Evolutionary conservation across 2,113 vertebrate species (phyloP).

Genomic region (Halcyon senegalensis): DNA sequence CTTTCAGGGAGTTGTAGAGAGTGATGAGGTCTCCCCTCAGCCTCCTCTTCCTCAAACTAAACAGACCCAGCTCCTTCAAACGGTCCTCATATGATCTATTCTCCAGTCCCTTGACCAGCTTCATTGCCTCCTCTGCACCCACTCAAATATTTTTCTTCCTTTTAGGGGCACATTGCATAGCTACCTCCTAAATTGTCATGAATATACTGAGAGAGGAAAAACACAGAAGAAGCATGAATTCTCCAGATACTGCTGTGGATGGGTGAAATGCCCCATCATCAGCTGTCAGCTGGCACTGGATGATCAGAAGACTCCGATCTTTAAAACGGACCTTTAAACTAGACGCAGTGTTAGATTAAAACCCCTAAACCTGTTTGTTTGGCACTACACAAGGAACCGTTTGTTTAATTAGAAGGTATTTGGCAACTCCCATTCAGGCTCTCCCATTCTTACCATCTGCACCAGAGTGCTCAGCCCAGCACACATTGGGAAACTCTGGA

Average conservation of each 20-base stretch:
- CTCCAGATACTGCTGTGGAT: not conserved
- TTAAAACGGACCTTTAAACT: slow-evolving; percentile 45
- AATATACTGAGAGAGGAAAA: not conserved
- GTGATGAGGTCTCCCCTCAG: too few relatives aligned
- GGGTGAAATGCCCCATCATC: not conserved
- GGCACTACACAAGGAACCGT: not conserved
- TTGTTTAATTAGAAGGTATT: slow-evolving; percentile 62
- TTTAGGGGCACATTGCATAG: too few relatives aligned
- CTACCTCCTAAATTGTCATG: not conserved
- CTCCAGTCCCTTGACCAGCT: too few relatives aligned
- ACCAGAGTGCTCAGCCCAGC: not conserved
- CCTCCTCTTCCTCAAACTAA: too few relatives aligned
- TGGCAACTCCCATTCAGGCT: slow-evolving; percentile 6
- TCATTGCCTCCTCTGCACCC: too few relatives aligned
- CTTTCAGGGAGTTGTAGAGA: too few relatives aligned
- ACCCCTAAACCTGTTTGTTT: slow-evolving; percentile 24
- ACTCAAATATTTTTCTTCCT: too few relatives aligned
- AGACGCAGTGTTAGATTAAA: slow-evolving; percentile 41
- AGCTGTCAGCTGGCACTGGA: not conserved
- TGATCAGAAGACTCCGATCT: slow-evolving; percentile 40
- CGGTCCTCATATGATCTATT: too few relatives aligned
- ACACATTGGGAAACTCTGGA: not conserved
- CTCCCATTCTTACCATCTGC: not conserved
- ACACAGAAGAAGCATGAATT: not conserved
- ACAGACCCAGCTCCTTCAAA: too few relatives aligned